phyloP scores from a whole-genome alignment of 2,113 vertebrate genomes.

The Oophaga pumilio region DNA sequence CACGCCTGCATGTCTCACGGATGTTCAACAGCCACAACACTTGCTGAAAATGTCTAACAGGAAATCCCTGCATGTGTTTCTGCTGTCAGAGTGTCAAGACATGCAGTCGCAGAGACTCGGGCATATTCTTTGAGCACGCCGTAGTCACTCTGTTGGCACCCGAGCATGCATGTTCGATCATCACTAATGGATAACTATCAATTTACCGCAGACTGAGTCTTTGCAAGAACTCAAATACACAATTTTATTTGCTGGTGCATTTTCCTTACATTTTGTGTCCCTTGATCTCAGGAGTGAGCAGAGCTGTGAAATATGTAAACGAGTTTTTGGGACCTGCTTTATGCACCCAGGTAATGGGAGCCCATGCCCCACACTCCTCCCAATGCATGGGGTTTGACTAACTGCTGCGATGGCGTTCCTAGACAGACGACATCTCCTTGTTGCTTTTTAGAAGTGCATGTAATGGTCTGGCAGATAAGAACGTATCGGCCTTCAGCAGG shows the following conservation, averaged over 20 bases:
- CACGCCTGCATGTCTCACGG: too few relatives aligned
- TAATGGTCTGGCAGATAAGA: background rate
- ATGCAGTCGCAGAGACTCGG: too few relatives aligned
- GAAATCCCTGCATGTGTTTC: too few relatives aligned
- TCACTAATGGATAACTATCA: too few relatives aligned
- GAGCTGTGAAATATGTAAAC: conserved; percentile 98
- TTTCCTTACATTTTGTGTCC: conserved; percentile 1
- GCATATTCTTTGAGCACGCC: too few relatives aligned
- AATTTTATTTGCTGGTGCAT: background rate
- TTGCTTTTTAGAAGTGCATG: background rate
- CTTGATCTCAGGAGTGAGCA: conserved; percentile 86
- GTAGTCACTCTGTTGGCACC: too few relatives aligned
- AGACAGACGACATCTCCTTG: conserved; percentile 59
- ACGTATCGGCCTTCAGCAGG: background rate
- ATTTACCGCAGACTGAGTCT: too few relatives aligned
- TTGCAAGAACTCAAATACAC: too few relatives aligned
- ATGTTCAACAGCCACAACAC: too few relatives aligned
- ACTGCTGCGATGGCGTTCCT: conserved; percentile 68
- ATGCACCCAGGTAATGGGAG: conserved; percentile 93
- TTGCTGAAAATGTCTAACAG: too few relatives aligned
- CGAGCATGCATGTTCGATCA: too few relatives aligned
- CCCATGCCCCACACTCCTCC: conserved; percentile 62
- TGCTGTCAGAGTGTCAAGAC: too few relatives aligned
- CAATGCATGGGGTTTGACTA: conserved; percentile 85
- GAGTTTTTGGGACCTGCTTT: conserved; percentile 95